phyloP scores from a whole-genome alignment of 2,113 vertebrate genomes.

The Entomyzon cyanotis region DNA sequence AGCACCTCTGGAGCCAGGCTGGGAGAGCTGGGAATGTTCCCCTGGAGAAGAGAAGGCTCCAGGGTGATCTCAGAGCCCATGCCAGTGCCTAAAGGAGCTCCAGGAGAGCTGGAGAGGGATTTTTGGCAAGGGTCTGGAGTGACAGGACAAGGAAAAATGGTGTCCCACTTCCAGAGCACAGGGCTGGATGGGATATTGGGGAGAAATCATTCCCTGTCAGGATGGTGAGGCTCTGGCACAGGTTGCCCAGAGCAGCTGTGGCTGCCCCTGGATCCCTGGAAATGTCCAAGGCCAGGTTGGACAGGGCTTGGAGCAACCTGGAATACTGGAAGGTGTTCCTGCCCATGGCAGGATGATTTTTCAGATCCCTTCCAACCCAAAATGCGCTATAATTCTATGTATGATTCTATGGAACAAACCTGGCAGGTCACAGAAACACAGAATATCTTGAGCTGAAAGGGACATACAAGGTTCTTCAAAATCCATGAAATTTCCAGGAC shows the following conservation, averaged over 20 bases:
- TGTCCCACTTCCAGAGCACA: neutral
- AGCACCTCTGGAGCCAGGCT: neutral
- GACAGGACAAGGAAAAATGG: neutral
- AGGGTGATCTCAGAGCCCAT: neutral
- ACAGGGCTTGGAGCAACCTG: rapidly evolving
- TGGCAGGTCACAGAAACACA: neutral
- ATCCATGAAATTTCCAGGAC: neutral
- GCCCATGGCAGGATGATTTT: neutral
- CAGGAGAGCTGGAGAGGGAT: neutral
- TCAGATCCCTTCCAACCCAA: neutral
- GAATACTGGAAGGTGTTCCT: rapidly evolving
- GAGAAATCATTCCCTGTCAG: rapidly evolving
- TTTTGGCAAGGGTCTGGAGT: neutral
- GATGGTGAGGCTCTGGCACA: neutral
- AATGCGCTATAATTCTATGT: rapidly evolving
- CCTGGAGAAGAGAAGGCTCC: neutral
- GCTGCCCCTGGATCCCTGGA: neutral
- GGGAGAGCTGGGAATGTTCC: neutral
- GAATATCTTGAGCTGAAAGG: neutral
- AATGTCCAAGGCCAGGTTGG: neutral
- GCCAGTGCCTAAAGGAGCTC: rapidly evolving
- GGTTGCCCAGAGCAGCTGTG: neutral
- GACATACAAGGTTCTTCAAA: neutral
- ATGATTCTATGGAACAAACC: neutral
- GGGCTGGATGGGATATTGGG: rapidly evolving